phyloP scores from a whole-genome alignment of 2,113 vertebrate genomes.

The Rhabdornis inornatus region DNA sequence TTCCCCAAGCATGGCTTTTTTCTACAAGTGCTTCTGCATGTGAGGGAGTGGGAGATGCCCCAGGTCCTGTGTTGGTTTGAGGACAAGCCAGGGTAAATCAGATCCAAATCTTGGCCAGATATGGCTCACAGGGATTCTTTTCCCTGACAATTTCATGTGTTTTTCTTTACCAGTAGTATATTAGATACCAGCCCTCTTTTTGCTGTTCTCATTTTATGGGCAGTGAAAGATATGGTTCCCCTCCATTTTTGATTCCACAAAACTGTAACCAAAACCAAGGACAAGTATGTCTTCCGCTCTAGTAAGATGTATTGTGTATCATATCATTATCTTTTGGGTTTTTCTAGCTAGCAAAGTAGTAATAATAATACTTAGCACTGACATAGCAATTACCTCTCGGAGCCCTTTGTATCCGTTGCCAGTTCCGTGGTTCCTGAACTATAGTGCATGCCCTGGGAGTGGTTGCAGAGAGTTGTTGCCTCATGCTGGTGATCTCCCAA shows the following conservation, averaged over 20 bases:
- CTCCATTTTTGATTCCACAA: not conserved
- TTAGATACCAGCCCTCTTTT: not conserved
- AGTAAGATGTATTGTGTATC: not conserved
- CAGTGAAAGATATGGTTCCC: not conserved
- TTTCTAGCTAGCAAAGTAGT: constrained; percentile 41
- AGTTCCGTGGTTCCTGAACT: not conserved
- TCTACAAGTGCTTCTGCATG: not conserved
- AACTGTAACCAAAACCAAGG: not conserved
- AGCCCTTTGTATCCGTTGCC: not conserved
- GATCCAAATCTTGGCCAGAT: not conserved
- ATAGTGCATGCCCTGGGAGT: not conserved
- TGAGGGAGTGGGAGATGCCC: not conserved
- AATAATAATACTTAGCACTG: constrained; percentile 1
- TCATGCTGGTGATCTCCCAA: rapidly evolving
- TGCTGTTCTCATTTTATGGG: not conserved
- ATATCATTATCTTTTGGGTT: constrained; percentile 31
- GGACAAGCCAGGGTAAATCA: not conserved
- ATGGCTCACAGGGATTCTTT: not conserved
- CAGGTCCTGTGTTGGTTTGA: not conserved
- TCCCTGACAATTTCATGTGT: not conserved
- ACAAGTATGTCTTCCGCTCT: not conserved
- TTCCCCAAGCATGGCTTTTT: not conserved
- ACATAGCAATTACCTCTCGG: constrained; percentile 26
- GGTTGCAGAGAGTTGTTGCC: not conserved
- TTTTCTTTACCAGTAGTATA: not conserved